These are phyloP conservation scores for Neocloeon triangulifer DNA, from an alignment of 1,140 invertebrate species.

Conservation along the genomic window DNA sequence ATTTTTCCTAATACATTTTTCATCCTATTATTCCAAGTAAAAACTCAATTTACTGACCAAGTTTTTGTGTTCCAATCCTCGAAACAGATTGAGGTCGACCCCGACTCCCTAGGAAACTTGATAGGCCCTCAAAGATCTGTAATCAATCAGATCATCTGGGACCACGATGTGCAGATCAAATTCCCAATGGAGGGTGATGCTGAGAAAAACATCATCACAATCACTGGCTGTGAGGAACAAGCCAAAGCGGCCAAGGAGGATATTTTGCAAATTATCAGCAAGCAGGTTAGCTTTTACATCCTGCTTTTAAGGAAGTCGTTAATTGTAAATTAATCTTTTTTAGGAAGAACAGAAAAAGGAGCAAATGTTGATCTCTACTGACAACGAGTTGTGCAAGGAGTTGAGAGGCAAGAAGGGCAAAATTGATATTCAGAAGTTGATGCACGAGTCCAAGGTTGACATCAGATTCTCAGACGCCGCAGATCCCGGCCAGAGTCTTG, in stretches of 20 bases:
- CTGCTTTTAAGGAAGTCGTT: too few species aligned
- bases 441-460: constrained; percentile 69
- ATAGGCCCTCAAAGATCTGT: constrained; percentile 68
- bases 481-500: constrained; percentile 58
- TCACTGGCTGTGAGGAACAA: constrained; percentile 80
- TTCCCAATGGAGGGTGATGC: constrained; percentile 62
- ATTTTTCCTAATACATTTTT: too few species aligned
- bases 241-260: constrained; percentile 63
- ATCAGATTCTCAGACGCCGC: constrained; percentile 64
- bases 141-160: constrained; percentile 60
- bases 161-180: constrained; percentile 79
- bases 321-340: constrained; percentile 50
- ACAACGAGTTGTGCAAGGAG: constrained; percentile 75
- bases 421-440: constrained; percentile 69
- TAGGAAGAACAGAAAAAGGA: too few species aligned
- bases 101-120: constrained; percentile 76
- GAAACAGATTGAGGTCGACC: constrained; percentile 67
- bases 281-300: constrained; percentile 41
- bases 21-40: too few species aligned
- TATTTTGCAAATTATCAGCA: constrained; percentile 76
- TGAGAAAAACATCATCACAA: constrained; percentile 63
- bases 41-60: too few species aligned
- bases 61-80: too few species aligned
- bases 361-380: constrained; percentile 54
- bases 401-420: constrained; percentile 75